Conservation (phyloP, 2,113 vertebrate species). For the Athene cunicularia region DNA sequence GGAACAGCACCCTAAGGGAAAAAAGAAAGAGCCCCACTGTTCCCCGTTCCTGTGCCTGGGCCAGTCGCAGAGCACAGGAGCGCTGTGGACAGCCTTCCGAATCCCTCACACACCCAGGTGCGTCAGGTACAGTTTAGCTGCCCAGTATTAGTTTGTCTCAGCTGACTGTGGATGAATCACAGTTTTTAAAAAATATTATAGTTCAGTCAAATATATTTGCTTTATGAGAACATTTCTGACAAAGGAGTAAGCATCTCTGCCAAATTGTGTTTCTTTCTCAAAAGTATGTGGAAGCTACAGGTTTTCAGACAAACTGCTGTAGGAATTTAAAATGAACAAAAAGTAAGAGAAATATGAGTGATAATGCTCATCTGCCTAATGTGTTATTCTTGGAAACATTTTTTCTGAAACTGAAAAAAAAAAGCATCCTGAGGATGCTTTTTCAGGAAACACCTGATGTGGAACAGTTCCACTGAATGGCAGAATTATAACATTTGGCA, state of each 20-base stretch:
- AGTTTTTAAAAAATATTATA: not conserved
- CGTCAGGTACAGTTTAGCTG: not conserved
- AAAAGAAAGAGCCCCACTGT: not conserved
- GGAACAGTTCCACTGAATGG: not conserved
- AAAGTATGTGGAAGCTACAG: not conserved
- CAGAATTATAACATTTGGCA: not conserved
- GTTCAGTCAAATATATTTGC: not conserved
- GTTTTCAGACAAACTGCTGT: not conserved
- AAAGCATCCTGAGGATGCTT: not conserved
- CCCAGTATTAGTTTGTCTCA: not conserved
- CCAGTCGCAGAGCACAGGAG: not conserved
- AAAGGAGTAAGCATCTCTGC: not conserved
- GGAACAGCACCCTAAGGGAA: not conserved
- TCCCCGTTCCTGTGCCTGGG: not conserved
- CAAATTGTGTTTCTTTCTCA: not conserved
- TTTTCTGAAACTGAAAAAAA: not conserved
- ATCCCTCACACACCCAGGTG: not conserved
- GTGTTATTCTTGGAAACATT: not conserved
- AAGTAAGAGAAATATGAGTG: not conserved
- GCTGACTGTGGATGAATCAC: not conserved
- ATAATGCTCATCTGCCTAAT: not conserved
- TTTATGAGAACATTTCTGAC: not conserved
- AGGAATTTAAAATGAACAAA: not conserved
- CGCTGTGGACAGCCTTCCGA: not conserved
- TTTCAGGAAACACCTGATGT: slow-evolving; percentile 28